Percentiles rank a stretch among this genome's conserved stretches.
Evolutionary conservation across 2,888 invertebrate genomes (phyloP).

Genomic region (Rutpela maculata): DNA sequence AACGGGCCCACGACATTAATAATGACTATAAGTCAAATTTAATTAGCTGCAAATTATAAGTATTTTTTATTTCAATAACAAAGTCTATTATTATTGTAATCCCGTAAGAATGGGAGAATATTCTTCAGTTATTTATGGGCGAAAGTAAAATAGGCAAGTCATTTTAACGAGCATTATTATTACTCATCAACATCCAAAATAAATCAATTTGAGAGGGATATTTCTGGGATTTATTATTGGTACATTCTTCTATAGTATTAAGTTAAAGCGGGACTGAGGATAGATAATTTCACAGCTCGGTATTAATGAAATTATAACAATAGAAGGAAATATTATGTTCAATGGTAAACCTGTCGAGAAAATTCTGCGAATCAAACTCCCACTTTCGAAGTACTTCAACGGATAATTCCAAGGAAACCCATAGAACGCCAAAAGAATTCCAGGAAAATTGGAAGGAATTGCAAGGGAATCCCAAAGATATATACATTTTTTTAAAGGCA

Average conservation of each 20-base stretch:
- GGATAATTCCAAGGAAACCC: too few relatives aligned
- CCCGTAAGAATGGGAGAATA: neutral
- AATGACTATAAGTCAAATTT: constrained; percentile 46
- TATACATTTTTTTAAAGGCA: too few relatives aligned
- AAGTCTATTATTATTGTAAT: constrained; percentile 5
- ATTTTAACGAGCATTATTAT: neutral
- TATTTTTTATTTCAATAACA: constrained; percentile 28
- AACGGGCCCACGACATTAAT: constrained; percentile 33
- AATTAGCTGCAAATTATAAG: constrained; percentile 44
- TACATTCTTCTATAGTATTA: neutral
- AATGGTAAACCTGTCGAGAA: too few relatives aligned
- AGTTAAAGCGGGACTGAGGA: too few relatives aligned
- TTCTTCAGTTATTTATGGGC: neutral
- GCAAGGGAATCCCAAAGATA: too few relatives aligned
- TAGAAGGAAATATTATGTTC: too few relatives aligned
- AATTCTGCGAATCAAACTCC: too few relatives aligned
- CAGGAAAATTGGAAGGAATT: too few relatives aligned
- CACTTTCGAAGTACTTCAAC: too few relatives aligned
- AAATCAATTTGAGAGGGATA: neutral
- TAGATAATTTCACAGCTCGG: too few relatives aligned
- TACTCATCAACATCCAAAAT: constrained; percentile 5
- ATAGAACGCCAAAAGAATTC: too few relatives aligned
- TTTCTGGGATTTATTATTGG: neutral
- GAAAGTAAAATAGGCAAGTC: constrained; percentile 2
- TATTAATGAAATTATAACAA: too few relatives aligned